Evolutionary conservation across 2,113 vertebrate species (phyloP).

Genomic region (Campylomormyrus tamandua): DNA sequence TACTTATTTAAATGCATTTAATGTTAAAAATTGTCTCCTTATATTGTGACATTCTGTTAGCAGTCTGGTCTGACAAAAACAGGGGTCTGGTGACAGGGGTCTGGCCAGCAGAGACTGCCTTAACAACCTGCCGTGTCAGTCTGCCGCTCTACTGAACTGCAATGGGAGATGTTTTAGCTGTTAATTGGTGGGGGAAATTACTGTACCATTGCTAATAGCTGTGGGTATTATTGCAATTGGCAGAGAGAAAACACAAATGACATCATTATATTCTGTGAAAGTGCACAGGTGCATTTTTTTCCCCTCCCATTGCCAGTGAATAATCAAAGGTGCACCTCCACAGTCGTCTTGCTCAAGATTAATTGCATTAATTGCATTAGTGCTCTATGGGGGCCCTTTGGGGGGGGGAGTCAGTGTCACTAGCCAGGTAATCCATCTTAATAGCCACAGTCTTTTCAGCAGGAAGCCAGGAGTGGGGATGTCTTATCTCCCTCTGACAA

Average conservation of each 20-base stretch:
- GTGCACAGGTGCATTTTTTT: constrained; percentile 26
- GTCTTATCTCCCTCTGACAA: constrained; percentile 61
- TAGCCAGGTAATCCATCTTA: constrained; percentile 65
- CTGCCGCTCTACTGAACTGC: not conserved
- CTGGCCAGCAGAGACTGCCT: not conserved
- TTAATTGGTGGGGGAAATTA: not conserved
- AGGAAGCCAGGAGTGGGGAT: constrained; percentile 37
- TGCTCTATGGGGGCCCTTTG: constrained; percentile 45
- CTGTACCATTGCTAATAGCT: not conserved
- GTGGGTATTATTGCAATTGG: not conserved
- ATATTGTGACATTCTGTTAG: not conserved
- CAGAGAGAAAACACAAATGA: not conserved
- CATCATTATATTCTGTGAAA: constrained; percentile 20
- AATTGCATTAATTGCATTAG: constrained; percentile 67
- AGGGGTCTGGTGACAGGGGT: not conserved
- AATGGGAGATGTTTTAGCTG: not conserved
- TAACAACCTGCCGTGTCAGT: not conserved
- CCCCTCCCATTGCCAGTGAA: constrained; percentile 29
- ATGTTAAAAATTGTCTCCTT: not conserved
- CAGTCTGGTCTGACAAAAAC: not conserved
- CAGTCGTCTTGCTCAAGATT: constrained; percentile 45
- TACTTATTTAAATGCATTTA: not conserved
- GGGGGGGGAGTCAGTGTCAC: constrained; percentile 50
- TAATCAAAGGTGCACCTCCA: constrained; percentile 34
- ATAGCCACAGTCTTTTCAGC: constrained; percentile 57